Evolutionary conservation across 2,888 invertebrate genomes (phyloP).

Genomic region (Aphelenchoides bicaudatus): DNA sequence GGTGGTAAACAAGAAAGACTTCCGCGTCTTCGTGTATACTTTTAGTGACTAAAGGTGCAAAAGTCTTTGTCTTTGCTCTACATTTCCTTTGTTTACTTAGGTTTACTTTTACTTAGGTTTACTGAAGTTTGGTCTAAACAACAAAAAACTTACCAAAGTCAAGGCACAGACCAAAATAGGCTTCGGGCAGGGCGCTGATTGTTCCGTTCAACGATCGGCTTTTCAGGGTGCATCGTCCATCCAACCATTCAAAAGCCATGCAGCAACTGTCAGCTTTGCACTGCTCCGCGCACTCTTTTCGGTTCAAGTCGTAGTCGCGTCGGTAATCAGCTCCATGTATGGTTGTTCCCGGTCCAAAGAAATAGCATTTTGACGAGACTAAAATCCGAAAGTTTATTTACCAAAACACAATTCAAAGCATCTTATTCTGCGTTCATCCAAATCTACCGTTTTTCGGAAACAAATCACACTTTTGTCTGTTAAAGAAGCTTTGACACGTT

Average conservation of each 20-base stretch:
- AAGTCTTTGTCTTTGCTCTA: too few species aligned
- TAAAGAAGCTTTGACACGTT: too few species aligned
- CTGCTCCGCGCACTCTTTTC: constrained; percentile 34
- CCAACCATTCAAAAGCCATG: constrained; percentile 41
- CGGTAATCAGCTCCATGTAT: constrained; percentile 39
- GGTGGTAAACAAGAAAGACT: too few species aligned
- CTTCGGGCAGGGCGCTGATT: constrained; percentile 27
- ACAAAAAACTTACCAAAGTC: constrained; percentile 36
- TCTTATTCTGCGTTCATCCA: background rate
- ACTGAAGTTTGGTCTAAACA: background rate
- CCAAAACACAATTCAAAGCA: background rate
- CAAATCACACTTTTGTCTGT: too few species aligned
- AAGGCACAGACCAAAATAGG: constrained; percentile 38
- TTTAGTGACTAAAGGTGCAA: too few species aligned
- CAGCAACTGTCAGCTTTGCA: constrained; percentile 37
- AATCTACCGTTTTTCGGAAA: too few species aligned
- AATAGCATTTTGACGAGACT: constrained; percentile 35
- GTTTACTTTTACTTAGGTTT: background rate
- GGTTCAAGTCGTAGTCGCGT: constrained; percentile 36
- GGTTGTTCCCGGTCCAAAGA: constrained; percentile 38
- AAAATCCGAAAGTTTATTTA: constrained; percentile 1
- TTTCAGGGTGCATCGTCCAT: constrained; percentile 43
- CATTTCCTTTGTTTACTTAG: too few species aligned
- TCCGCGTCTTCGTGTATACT: too few species aligned
- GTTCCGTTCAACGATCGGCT: constrained; percentile 41